Percentiles rank a stretch among this genome's conserved stretches.
These are phyloP conservation scores for Perizoma affinitatum DNA, from an alignment of 2,888 invertebrate species.

Conservation along the genomic window DNA sequence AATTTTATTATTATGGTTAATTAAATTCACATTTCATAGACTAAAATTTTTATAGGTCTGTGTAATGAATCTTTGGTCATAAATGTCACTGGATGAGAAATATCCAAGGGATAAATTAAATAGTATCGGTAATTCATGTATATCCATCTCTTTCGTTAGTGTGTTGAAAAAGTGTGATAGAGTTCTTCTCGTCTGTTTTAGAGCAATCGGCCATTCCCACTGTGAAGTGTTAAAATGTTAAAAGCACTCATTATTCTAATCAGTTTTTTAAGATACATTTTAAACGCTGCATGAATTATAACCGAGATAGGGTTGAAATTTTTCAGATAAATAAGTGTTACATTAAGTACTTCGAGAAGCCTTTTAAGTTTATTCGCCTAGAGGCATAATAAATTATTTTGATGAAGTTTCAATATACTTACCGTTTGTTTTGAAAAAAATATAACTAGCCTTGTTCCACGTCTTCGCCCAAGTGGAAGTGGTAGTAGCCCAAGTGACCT, in stretches of 20 bases:
- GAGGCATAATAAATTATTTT: too few relatives aligned
- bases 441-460: too few relatives aligned
- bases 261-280: slow-evolving; percentile 45
- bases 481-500: too few relatives aligned
- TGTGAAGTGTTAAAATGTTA: slow-evolving; percentile 52
- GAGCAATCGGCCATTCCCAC: slow-evolving; percentile 51
- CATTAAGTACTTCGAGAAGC: too few relatives aligned
- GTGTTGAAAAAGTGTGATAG: neutral
- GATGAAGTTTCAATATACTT: too few relatives aligned
- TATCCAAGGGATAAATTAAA: slow-evolving; percentile 27
- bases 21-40: slow-evolving; percentile 15
- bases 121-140: neutral
- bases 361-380: too few relatives aligned
- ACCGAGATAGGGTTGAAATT: slow-evolving; percentile 6
- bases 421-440: too few relatives aligned
- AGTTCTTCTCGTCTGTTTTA: slow-evolving; percentile 38
- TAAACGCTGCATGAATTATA: slow-evolving; percentile 37
- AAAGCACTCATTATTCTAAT: slow-evolving; percentile 53
- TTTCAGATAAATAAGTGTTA: too few relatives aligned
- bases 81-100: slow-evolving; percentile 61
- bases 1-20: slow-evolving; percentile 11
- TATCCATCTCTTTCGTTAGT: slow-evolving; percentile 11
- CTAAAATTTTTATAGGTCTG: slow-evolving; percentile 40
- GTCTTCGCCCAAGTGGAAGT: too few relatives aligned
- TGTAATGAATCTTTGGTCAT: slow-evolving; percentile 55